phyloP scores from a whole-genome alignment of 2,888 invertebrate species.

The Oscheius onirici region DNA sequence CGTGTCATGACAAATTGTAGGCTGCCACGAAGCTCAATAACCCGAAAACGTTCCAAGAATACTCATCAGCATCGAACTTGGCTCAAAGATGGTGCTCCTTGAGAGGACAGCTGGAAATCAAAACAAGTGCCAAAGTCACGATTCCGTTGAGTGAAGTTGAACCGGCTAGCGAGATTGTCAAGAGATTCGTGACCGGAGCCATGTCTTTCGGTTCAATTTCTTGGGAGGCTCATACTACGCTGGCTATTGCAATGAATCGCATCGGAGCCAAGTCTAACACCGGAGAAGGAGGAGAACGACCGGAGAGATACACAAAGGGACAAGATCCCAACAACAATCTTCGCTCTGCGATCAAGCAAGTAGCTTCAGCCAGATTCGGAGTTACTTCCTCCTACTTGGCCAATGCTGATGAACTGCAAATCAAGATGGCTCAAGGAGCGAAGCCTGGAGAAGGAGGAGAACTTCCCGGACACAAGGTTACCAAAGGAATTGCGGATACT shows the following conservation, averaged over 20 bases:
- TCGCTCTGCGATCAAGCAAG: slow-evolving; percentile 94
- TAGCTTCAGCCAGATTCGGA: slow-evolving; percentile 94
- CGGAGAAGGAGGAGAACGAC: slow-evolving; percentile 88
- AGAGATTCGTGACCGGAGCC: slow-evolving; percentile 90
- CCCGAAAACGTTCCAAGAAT: slow-evolving; percentile 84
- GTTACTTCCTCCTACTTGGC: slow-evolving; percentile 96
- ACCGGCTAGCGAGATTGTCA: slow-evolving; percentile 91
- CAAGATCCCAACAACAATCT: slow-evolving; percentile 84
- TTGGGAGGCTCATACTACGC: slow-evolving; percentile 90
- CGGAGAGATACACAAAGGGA: slow-evolving; percentile 78
- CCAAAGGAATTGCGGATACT: slow-evolving; percentile 91
- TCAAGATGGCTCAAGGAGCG: slow-evolving; percentile 98
- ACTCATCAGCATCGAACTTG: slow-evolving; percentile 86
- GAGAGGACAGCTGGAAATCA: slow-evolving; percentile 90
- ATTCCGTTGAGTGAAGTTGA: slow-evolving; percentile 89
- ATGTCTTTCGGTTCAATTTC: slow-evolving; percentile 98
- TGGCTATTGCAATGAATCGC: slow-evolving; percentile 96
- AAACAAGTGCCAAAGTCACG: slow-evolving; percentile 80
- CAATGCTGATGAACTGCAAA: slow-evolving; percentile 96
- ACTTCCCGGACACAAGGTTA: slow-evolving; percentile 87
- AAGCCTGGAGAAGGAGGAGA: slow-evolving; percentile 99
- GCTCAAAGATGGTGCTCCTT: slow-evolving; percentile 77
- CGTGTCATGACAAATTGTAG: slow-evolving; percentile 73
- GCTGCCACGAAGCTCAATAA: slow-evolving; percentile 88
- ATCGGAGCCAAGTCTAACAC: slow-evolving; percentile 98